Conservation (phyloP, 2,888 invertebrate genomes). For the Flexamia atlantica region DNA sequence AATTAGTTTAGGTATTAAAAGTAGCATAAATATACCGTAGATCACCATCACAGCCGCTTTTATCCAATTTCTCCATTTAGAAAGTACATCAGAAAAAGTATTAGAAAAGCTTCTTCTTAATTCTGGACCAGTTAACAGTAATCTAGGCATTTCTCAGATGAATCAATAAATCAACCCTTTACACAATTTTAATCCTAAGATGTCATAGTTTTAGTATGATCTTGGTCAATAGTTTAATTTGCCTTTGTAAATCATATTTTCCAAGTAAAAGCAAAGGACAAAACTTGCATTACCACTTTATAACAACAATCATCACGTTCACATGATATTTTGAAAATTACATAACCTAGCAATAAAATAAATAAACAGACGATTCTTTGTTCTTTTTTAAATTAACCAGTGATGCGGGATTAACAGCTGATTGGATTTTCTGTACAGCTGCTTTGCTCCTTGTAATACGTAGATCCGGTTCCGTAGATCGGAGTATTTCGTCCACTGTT, state of each 20-base stretch:
- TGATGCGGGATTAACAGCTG: not conserved
- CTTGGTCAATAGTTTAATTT: not conserved
- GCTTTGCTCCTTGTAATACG: conserved; percentile 4
- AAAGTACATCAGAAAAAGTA: conserved; percentile 45
- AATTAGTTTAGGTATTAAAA: conserved; percentile 61
- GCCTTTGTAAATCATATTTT: not conserved
- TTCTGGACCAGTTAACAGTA: not conserved
- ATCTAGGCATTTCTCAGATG: conserved; percentile 38
- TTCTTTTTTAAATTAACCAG: not conserved
- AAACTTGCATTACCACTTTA: not conserved
- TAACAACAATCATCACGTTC: not conserved
- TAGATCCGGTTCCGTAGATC: conserved; percentile 57
- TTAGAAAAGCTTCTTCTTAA: conserved; percentile 28
- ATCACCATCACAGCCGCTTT: conserved; percentile 60
- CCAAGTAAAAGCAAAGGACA: not conserved
- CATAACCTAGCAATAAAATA: conserved; percentile 19
- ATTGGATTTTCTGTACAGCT: conserved; percentile 16
- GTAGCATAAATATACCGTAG: conserved; percentile 59
- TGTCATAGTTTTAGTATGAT: not conserved
- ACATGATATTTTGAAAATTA: conserved; percentile 22
- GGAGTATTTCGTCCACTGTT: conserved; percentile 61
- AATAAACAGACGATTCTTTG: conserved; percentile 31
- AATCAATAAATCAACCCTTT: not conserved
- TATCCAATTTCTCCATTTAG: conserved; percentile 63
- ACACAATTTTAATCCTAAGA: too few species aligned